phyloP scores from a whole-genome alignment of 2,113 vertebrate species.

The Camelus dromedarius region DNA sequence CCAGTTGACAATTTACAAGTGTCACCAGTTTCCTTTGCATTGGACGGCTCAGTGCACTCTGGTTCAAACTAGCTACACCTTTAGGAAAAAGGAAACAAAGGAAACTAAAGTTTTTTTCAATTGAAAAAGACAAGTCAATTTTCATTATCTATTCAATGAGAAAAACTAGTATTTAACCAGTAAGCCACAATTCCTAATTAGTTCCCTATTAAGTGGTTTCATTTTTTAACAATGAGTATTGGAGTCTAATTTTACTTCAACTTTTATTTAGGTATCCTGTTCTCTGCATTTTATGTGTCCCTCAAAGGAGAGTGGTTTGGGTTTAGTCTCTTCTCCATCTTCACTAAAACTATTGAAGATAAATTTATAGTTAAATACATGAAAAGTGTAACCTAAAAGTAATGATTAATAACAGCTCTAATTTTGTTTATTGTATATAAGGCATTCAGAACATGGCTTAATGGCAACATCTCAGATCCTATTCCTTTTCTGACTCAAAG shows the following conservation, averaged over 20 bases:
- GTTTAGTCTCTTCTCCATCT: background rate
- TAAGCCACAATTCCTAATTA: conserved; percentile 43
- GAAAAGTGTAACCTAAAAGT: conserved; percentile 40
- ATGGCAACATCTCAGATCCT: background rate
- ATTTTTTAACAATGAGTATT: conserved; percentile 33
- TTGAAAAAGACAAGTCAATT: conserved; percentile 62
- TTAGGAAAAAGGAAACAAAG: conserved; percentile 61
- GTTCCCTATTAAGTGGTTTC: background rate
- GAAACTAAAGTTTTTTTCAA: background rate
- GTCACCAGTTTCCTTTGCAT: conserved; percentile 99
- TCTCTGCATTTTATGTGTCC: background rate
- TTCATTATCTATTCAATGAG: conserved; percentile 20
- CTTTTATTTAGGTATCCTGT: conserved; percentile 40
- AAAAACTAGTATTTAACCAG: background rate
- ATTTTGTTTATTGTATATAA: background rate
- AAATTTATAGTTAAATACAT: conserved; percentile 44
- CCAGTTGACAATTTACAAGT: conserved; percentile 97
- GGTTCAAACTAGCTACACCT: conserved; percentile 94
- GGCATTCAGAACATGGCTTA: background rate
- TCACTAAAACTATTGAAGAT: conserved; percentile 12
- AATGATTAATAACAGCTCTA: background rate
- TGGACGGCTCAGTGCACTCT: conserved; percentile 95
- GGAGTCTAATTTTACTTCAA: conserved; percentile 10
- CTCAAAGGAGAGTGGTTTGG: background rate
- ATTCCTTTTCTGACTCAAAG: background rate